These are phyloP conservation scores for Globicephala melas DNA, from an alignment of 2,113 vertebrate species.

Conservation along the genomic window DNA sequence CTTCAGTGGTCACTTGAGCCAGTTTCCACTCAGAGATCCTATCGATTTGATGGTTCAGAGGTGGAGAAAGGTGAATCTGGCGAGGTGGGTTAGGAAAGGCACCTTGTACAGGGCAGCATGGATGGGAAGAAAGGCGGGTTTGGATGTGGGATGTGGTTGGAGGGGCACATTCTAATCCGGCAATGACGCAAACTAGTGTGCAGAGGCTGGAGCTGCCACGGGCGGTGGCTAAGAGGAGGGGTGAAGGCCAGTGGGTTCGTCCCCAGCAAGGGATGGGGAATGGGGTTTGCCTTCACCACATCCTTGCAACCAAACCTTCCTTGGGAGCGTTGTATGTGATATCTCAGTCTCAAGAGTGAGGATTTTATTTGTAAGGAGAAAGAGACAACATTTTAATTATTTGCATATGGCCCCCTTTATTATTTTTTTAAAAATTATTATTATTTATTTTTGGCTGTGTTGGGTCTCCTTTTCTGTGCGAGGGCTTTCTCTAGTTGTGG, in stretches of 20 bases:
- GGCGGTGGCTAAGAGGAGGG: not conserved
- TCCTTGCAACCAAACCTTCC: not conserved
- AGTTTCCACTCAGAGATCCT: not conserved
- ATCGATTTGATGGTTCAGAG: too few relatives aligned
- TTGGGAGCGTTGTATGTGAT: fast-evolving
- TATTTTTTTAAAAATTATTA: too few relatives aligned
- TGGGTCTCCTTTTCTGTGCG: too few relatives aligned
- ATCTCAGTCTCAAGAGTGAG: not conserved
- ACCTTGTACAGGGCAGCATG: not conserved
- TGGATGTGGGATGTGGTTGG: not conserved
- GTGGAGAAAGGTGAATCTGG: too few relatives aligned
- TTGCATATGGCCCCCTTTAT: fast-evolving
- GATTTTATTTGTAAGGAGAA: not conserved
- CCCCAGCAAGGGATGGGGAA: not conserved
- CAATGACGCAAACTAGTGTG: fast-evolving
- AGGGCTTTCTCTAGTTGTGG: too few relatives aligned
- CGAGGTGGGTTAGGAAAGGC: not conserved
- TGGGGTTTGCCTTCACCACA: fast-evolving
- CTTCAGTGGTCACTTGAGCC: not conserved
- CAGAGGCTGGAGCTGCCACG: not conserved
- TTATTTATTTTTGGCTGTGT: too few relatives aligned
- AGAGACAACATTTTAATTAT: not conserved
- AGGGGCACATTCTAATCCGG: not conserved
- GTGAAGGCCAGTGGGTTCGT: fast-evolving
- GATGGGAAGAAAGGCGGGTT: not conserved